These are phyloP conservation scores for Sphecodes monilicornis DNA, from an alignment of 2,888 invertebrate species.

Conservation along the genomic window DNA sequence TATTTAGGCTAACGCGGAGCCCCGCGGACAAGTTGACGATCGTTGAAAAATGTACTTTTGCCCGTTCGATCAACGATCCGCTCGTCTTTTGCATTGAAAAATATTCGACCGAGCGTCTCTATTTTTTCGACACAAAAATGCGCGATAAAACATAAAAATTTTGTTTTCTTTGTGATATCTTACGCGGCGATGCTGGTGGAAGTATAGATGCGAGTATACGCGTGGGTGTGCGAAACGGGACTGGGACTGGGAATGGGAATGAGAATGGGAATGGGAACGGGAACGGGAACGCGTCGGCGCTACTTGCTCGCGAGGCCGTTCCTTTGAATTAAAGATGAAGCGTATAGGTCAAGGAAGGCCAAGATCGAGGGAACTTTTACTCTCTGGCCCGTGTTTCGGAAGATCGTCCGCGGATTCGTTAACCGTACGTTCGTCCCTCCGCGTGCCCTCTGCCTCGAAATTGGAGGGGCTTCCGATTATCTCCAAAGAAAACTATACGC, in stretches of 20 bases:
- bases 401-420: not conserved
- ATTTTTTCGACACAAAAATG: not conserved
- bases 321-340: slow-evolving; percentile 5
- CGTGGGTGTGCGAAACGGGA: not conserved
- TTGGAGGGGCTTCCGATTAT: not conserved
- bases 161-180: not conserved
- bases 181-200: not conserved
- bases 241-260: not conserved
- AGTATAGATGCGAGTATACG: not conserved
- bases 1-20: not conserved
- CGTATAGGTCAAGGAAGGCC: not conserved
- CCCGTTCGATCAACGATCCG: not conserved
- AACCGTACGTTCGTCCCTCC: not conserved
- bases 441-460: not conserved
- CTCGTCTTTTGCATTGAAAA: not conserved
- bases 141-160: not conserved
- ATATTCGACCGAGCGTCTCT: no score
- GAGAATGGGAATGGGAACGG: not conserved
- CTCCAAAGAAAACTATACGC: not conserved
- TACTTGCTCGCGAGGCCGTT: slow-evolving; percentile 1
- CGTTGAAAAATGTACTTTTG: not conserved
- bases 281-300: not conserved
- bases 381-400: not conserved
- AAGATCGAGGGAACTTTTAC: not conserved
- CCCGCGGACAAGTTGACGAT: not conserved